Percentiles rank a stretch among this genome's conserved stretches.
phyloP scores from a whole-genome alignment of 2,888 invertebrate species.

The Amblyteles armatorius region DNA sequence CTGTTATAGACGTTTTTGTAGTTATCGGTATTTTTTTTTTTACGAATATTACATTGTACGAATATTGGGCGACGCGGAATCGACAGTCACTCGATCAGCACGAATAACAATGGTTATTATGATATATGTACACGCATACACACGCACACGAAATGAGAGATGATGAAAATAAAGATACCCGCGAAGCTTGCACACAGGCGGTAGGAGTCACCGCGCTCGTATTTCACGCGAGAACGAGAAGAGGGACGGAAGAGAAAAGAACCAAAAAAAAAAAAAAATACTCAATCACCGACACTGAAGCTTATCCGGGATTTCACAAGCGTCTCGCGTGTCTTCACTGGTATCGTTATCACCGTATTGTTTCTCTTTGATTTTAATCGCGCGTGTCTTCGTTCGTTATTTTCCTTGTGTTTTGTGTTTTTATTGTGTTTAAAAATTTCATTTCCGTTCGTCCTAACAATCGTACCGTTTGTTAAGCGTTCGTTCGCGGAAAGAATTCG shows the following conservation, averaged over 20 bases:
- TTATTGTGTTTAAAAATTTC: background rate
- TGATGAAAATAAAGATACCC: slow-evolving; percentile 2
- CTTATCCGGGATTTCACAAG: slow-evolving; percentile 15
- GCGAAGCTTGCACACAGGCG: slow-evolving; percentile 3
- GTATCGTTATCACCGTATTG: background rate
- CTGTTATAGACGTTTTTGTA: background rate
- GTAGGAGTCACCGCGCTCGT: slow-evolving; percentile 19
- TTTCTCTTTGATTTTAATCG: background rate
- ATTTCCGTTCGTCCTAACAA: slow-evolving; percentile 4
- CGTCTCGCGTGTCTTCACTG: slow-evolving; percentile 24
- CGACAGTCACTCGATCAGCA: background rate
- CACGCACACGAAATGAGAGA: background rate
- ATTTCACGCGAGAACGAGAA: slow-evolving; percentile 12
- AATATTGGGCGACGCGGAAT: background rate
- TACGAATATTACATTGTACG: slow-evolving; percentile 2
- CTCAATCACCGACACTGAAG: slow-evolving; percentile 14
- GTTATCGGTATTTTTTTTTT: background rate
- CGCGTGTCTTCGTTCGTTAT: background rate
- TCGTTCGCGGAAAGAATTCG: slow-evolving; percentile 35
- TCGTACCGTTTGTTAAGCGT: slow-evolving; percentile 14
- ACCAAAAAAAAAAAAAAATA: slow-evolving; percentile 6
- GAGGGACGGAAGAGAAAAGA: background rate
- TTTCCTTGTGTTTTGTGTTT: background rate
- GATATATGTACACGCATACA: background rate
- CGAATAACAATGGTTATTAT: background rate